phyloP scores from a whole-genome alignment of 2,888 invertebrate species.

The Cheilosia soror region DNA sequence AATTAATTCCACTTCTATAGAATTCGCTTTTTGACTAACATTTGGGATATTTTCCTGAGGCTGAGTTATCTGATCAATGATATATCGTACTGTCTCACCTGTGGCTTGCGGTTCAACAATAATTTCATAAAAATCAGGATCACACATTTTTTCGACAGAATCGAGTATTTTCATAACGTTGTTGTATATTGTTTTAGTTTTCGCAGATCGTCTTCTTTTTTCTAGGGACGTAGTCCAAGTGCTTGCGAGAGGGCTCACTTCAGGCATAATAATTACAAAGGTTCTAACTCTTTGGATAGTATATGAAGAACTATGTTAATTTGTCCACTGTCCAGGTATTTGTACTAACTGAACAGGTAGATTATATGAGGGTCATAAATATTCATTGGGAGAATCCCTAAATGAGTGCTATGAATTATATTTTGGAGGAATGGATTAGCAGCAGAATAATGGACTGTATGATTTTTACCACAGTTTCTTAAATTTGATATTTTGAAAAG shows the following conservation, averaged over 20 bases:
- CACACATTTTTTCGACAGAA: slow-evolving; percentile 5
- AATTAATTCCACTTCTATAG: background rate
- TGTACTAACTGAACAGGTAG: too few relatives aligned
- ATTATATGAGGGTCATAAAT: too few relatives aligned
- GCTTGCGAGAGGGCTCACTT: background rate
- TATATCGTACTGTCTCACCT: slow-evolving; percentile 13
- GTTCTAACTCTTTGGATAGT: background rate
- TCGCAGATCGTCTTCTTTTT: slow-evolving; percentile 1
- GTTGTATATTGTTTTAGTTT: background rate
- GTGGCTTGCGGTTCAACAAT: background rate
- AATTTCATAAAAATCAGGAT: slow-evolving; percentile 29
- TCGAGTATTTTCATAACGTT: slow-evolving; percentile 7
- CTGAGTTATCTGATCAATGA: background rate
- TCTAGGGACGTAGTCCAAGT: background rate
- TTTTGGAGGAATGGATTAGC: too few relatives aligned
- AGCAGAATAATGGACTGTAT: too few relatives aligned
- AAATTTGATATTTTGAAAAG: too few relatives aligned
- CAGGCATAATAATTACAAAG: background rate
- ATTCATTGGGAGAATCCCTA: too few relatives aligned
- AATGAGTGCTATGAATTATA: too few relatives aligned
- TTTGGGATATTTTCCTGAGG: background rate
- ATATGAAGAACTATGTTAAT: background rate
- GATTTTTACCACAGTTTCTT: too few relatives aligned
- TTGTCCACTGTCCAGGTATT: too few relatives aligned
- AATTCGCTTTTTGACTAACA: background rate